Evolutionary conservation across 2,797 vertebrate genomes (phyloP).

Genomic region (Mormyrus proboscirostris): DNA sequence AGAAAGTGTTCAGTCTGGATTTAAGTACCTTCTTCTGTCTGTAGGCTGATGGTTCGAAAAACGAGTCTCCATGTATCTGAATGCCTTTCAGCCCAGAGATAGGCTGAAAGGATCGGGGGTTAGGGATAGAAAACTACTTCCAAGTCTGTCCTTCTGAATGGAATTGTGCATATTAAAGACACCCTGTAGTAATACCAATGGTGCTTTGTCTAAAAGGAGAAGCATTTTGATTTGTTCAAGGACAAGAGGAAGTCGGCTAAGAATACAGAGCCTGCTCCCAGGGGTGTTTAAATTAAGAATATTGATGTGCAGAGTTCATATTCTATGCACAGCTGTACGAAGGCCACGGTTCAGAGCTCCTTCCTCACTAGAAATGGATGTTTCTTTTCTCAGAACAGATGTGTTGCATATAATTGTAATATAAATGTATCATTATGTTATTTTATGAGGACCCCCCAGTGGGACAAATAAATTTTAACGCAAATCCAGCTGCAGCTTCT

Average conservation of each 20-base stretch:
- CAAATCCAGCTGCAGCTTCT: neutral
- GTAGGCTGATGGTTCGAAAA: neutral
- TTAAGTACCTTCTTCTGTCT: neutral
- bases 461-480: neutral
- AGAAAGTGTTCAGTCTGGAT: neutral
- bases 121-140: neutral
- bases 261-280: neutral
- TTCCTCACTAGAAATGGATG: neutral
- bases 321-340: neutral
- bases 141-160: neutral
- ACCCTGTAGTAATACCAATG: neutral
- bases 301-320: neutral
- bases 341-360: neutral
- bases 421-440: neutral
- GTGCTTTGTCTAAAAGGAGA: neutral
- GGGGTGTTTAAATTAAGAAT: conserved; percentile 1
- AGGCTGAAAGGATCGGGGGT: neutral
- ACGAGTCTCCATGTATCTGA: neutral
- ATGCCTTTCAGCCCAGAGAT: neutral
- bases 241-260: neutral
- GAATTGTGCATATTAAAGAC: neutral
- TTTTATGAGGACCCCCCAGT: neutral
- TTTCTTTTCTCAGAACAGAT: neutral
- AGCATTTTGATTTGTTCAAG: neutral
- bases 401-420: neutral